Conservation (phyloP, 35 echinoderm and acorn worm genomes). For the Patiria miniata region DNA sequence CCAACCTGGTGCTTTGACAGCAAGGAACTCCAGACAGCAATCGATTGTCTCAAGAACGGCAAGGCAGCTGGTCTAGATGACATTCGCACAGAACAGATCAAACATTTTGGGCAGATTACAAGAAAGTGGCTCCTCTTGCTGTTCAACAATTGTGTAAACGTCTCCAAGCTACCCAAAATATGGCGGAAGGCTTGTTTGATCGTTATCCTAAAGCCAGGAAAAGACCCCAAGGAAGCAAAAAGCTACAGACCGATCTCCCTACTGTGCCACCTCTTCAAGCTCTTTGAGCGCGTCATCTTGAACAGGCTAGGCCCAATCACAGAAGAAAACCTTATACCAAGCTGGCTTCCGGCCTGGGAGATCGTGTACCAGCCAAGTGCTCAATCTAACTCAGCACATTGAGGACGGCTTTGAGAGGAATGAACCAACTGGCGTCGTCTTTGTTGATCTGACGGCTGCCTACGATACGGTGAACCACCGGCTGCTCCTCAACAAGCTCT, state of each 20-base stretch:
- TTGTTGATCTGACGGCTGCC: slow-evolving; percentile 45
- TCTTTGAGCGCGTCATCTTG: slow-evolving; percentile 59
- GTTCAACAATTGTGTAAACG: slow-evolving; percentile 18
- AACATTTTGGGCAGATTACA: neutral
- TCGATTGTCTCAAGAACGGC: slow-evolving; percentile 27
- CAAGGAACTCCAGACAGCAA: slow-evolving; percentile 1
- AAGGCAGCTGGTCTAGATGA: slow-evolving; percentile 38
- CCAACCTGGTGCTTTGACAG: neutral
- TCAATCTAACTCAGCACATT: slow-evolving; percentile 59
- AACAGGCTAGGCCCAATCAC: slow-evolving; percentile 35
- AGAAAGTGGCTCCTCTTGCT: neutral
- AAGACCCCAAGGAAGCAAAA: slow-evolving; percentile 42
- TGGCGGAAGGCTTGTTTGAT: slow-evolving; percentile 51
- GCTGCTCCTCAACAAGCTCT: slow-evolving; percentile 49
- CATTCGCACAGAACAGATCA: slow-evolving; percentile 34
- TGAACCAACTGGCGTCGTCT: slow-evolving; percentile 42
- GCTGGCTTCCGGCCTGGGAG: slow-evolving; percentile 64
- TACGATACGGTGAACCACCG: slow-evolving; percentile 48
- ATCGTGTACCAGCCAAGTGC: slow-evolving; percentile 42
- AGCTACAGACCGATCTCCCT: slow-evolving; percentile 60
- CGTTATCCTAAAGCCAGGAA: slow-evolving; percentile 57
- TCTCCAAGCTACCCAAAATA: slow-evolving; percentile 35
- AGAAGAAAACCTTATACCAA: slow-evolving; percentile 52
- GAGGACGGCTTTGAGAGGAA: slow-evolving; percentile 63
- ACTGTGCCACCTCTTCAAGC: slow-evolving; percentile 61